Evolutionary conservation across 1,140 invertebrate species (phyloP), one percentile per base, ranked within the genome.

Genomic region (Ephestia elutella): DNA sequence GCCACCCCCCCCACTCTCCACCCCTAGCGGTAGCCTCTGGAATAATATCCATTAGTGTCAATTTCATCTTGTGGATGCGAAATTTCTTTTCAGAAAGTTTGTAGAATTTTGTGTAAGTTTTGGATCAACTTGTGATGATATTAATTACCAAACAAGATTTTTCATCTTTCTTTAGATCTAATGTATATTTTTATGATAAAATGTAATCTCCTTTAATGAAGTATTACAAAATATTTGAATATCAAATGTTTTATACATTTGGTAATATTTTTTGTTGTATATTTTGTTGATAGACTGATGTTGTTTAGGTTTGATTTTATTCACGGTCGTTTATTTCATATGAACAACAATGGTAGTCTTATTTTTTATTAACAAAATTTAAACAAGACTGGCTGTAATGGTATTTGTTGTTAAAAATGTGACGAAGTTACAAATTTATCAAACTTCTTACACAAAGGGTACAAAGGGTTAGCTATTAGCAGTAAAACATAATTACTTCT

Each of bases 31-130:
- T 15, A 44, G 35, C 35, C 20, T 15, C 21, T 32, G 17, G 20
- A 62, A 69, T 60, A 63, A 65, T 61, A 55, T 54, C 60, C 68
- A 70, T 75, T 70, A 72, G 55, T 67, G 65, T 63, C 63, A 70
- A 62, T 66, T 65, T 67, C 58, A 59, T 66, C 65, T 66, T 62
- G 62, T 63, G 54, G 15, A 44, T 15, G 38, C 38, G 15, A 44
- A 44, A 10, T 32, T 32, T 44, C 38, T 44, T 44, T 44, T 44
- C 38, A 10, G n/a, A 44, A 44, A 15, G 38, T 44, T 44, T n/a
- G 9, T 44, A 15, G 13, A 44, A 3, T n/a, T n/a, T n/a, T n/a
- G n/a, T n/a, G n/a, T n/a, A 15, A 44, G 38, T 44, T 44, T 15
- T 44, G 13, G 7, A 17, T 15, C 2, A 5, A 11, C 13, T 38